A percentile compares a stretch with the other conserved stretches of the same genome.
phyloP scores from a whole-genome alignment of 1,140 invertebrate genomes.

The Ganaspis sp. region DNA sequence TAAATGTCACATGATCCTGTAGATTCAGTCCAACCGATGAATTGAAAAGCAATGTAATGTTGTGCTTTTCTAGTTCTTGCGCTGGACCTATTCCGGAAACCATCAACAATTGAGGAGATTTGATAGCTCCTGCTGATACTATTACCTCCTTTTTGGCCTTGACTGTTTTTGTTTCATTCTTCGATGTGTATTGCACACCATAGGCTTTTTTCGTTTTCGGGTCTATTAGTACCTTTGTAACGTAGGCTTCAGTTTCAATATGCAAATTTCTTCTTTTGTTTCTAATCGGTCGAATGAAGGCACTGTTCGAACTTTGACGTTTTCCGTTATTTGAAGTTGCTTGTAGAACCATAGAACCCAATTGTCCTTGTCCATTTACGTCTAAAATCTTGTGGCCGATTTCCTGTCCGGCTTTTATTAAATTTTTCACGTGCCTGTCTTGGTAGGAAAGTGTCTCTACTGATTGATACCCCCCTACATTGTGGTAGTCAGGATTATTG shows the following conservation, averaged over 20 bases:
- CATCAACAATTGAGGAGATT: constrained; percentile 78
- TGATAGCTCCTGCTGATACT: constrained; percentile 77
- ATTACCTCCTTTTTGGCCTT: constrained; percentile 82
- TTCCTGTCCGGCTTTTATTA: constrained; percentile 80
- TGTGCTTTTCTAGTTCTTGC: constrained; percentile 73
- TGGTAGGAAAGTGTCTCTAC: constrained; percentile 80
- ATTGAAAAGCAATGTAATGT: constrained; percentile 76
- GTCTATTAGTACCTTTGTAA: constrained; percentile 85
- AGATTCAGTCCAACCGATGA: constrained; percentile 85
- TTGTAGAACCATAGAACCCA: constrained; percentile 79
- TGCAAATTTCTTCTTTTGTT: constrained; percentile 83
- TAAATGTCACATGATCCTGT: constrained; percentile 80
- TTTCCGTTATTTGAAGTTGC: constrained; percentile 79
- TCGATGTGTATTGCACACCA: constrained; percentile 81
- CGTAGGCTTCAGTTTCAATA: constrained; percentile 83
- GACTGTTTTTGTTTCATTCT: constrained; percentile 72
- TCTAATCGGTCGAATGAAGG: constrained; percentile 84
- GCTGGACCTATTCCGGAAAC: constrained; percentile 79
- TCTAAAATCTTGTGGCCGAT: constrained; percentile 77
- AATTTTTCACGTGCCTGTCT: constrained; percentile 76
- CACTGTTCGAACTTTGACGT: constrained; percentile 83
- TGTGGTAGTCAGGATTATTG: constrained; percentile 76
- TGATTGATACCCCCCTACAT: constrained; percentile 78
- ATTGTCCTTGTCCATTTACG: constrained; percentile 76
- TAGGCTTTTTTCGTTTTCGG: constrained; percentile 80